Conservation (phyloP, 1,140 invertebrate species). For the Agraylea sexmaculata region DNA sequence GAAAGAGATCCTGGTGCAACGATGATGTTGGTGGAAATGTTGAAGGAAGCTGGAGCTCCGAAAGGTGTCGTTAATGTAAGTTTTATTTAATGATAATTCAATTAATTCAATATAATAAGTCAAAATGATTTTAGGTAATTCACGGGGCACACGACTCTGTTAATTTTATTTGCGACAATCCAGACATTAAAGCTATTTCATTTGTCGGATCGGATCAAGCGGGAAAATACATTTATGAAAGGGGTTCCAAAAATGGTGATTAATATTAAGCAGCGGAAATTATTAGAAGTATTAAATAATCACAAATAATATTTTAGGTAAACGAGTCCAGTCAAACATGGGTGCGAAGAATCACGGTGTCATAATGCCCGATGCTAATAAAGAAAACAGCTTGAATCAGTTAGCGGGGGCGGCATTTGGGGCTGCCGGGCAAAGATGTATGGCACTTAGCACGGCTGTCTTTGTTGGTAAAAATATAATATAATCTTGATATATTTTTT, state of each 20-base stretch:
- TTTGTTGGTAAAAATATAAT: slow-evolving; percentile 65
- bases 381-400: slow-evolving; percentile 90
- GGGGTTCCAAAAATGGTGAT: slow-evolving; percentile 61
- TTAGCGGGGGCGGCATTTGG: slow-evolving; percentile 95
- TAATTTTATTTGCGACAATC: slow-evolving; percentile 94
- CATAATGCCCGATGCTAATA: slow-evolving; percentile 94
- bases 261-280: not conserved
- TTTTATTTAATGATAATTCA: slow-evolving; percentile 8
- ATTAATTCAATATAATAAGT: not conserved
- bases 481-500: no score
- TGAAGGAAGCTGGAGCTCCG: slow-evolving; percentile 84
- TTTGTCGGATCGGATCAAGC: slow-evolving; percentile 96
- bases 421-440: slow-evolving; percentile 88
- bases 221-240: slow-evolving; percentile 91
- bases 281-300: no score
- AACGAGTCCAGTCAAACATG: slow-evolving; percentile 97
- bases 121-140: slow-evolving; percentile 49
- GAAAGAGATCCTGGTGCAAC: slow-evolving; percentile 95
- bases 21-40: slow-evolving; percentile 85
- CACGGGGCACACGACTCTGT: slow-evolving; percentile 91
- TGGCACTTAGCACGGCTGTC: slow-evolving; percentile 95
- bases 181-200: slow-evolving; percentile 93
- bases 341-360: slow-evolving; percentile 99
- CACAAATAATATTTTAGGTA: slow-evolving; percentile 56
- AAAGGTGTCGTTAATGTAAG: slow-evolving; percentile 81